These are phyloP conservation scores for Saturnia japonica DNA, from an alignment of 2,888 invertebrate species.

Conservation along the genomic window DNA sequence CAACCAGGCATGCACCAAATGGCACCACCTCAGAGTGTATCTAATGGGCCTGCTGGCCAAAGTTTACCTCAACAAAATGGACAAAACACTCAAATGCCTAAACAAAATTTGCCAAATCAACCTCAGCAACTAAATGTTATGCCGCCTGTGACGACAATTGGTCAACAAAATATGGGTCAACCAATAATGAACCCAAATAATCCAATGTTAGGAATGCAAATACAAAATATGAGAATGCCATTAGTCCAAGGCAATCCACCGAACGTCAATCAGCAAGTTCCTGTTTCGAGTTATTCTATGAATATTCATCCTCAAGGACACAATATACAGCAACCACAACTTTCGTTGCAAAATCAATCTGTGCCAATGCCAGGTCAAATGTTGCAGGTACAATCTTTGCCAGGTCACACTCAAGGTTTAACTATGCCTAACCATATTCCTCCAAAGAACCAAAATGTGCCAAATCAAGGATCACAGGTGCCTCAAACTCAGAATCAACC, in stretches of 20 bases:
- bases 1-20: constrained; percentile 65
- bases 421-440: constrained; percentile 50
- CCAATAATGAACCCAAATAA: constrained; percentile 59
- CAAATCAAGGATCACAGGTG: constrained; percentile 43
- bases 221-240: constrained; percentile 73
- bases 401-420: constrained; percentile 47
- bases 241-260: constrained; percentile 59
- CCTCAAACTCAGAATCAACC: constrained; percentile 49
- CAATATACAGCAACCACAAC: constrained; percentile 50
- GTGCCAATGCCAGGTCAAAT: constrained; percentile 53
- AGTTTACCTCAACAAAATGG: constrained; percentile 54
- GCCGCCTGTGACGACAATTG: constrained; percentile 57
- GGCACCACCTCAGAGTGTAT: constrained; percentile 49
- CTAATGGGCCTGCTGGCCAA: constrained; percentile 52
- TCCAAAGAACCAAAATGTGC: constrained; percentile 43
- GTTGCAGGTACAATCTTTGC: constrained; percentile 39
- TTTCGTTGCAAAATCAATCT: constrained; percentile 51
- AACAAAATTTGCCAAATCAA: constrained; percentile 60
- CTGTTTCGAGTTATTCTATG: constrained; percentile 58
- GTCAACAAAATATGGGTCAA: constrained; percentile 55
- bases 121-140: constrained; percentile 51
- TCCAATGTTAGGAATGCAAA: constrained; percentile 65
- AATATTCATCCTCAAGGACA: constrained; percentile 54
- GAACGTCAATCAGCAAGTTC: constrained; percentile 54
- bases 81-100: constrained; percentile 49